Percentiles rank a stretch among this genome's conserved stretches.
Evolutionary conservation across 2,797 vertebrate species (phyloP).

Genomic region (Crax fasciolata): DNA sequence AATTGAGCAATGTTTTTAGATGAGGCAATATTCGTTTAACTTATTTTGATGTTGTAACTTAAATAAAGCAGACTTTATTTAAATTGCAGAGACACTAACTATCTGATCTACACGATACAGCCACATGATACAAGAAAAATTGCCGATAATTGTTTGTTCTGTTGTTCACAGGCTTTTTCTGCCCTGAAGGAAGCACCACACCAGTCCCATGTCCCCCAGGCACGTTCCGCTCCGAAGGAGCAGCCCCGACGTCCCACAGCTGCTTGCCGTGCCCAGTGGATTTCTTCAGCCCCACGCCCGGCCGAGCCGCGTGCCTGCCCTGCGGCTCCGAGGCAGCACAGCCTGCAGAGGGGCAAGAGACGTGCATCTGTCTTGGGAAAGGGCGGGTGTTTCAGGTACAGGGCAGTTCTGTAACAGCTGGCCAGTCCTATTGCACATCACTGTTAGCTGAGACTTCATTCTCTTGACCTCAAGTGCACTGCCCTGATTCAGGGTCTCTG

Average conservation of each 20-base stretch:
- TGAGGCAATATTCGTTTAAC: neutral
- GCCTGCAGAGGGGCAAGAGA: slow-evolving; percentile 85
- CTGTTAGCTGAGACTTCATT: neutral
- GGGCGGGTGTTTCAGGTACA: slow-evolving; percentile 90
- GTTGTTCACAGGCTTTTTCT: slow-evolving; percentile 85
- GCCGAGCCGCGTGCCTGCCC: slow-evolving; percentile 82
- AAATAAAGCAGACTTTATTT: neutral
- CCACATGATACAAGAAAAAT: accelerated
- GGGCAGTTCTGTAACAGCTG: neutral
- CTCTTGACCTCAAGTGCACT: neutral
- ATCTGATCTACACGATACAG: neutral
- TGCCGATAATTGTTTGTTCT: neutral
- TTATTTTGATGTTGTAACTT: accelerated
- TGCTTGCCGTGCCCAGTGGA: slow-evolving; percentile 87
- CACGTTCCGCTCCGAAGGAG: slow-evolving; percentile 82
- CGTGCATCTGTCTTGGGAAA: slow-evolving; percentile 83
- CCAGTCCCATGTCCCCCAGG: slow-evolving; percentile 86
- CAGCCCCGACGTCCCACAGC: slow-evolving; percentile 30
- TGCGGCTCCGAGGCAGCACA: slow-evolving; percentile 88
- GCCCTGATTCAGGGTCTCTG: accelerated
- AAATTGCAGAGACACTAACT: neutral
- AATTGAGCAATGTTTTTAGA: neutral
- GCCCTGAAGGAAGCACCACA: slow-evolving; percentile 67
- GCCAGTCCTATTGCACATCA: neutral
- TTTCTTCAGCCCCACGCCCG: slow-evolving; percentile 86